Evolutionary conservation across 1,140 invertebrate species (phyloP).

Genomic region (Plectrocnemia conspersa): DNA sequence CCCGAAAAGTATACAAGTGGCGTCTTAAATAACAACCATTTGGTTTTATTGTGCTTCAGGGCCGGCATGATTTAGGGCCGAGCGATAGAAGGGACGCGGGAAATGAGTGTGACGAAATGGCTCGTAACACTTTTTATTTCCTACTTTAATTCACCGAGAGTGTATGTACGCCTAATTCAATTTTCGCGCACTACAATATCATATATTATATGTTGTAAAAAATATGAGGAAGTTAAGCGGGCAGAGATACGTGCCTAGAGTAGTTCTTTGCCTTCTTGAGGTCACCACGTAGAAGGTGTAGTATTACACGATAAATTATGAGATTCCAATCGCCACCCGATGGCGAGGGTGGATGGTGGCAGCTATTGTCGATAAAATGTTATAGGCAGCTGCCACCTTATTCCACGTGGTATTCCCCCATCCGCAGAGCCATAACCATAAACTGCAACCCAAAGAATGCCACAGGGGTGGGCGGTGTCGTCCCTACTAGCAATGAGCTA

Average conservation of each 20-base stretch:
- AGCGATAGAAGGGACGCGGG: too few species aligned
- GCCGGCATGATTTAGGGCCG: constrained; percentile 14
- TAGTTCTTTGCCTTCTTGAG: too few species aligned
- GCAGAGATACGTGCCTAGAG: background rate
- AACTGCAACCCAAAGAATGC: constrained; percentile 27
- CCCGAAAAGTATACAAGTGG: background rate
- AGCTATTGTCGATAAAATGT: constrained; percentile 29
- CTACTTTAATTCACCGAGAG: too few species aligned
- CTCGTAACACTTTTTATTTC: too few species aligned
- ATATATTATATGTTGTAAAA: too few species aligned
- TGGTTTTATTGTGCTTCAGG: constrained; percentile 15
- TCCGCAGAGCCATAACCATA: constrained; percentile 23
- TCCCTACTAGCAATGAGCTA: constrained; percentile 2
- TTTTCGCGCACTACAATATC: too few species aligned
- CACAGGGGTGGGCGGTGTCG: constrained; percentile 10
- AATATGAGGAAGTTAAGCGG: too few species aligned
- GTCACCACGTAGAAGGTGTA: background rate
- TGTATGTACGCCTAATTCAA: too few species aligned
- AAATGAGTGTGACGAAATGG: too few species aligned
- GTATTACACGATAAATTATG: constrained; percentile 22
- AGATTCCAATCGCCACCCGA: constrained; percentile 2
- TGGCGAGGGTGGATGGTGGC: background rate
- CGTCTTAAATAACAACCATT: constrained; percentile 16
- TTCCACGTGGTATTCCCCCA: background rate
- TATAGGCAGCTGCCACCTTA: constrained; percentile 4